Percentiles rank a stretch among this genome's conserved stretches.
Conservation (phyloP, 2,888 invertebrate genomes). For the Scaeva pyrastri region DNA sequence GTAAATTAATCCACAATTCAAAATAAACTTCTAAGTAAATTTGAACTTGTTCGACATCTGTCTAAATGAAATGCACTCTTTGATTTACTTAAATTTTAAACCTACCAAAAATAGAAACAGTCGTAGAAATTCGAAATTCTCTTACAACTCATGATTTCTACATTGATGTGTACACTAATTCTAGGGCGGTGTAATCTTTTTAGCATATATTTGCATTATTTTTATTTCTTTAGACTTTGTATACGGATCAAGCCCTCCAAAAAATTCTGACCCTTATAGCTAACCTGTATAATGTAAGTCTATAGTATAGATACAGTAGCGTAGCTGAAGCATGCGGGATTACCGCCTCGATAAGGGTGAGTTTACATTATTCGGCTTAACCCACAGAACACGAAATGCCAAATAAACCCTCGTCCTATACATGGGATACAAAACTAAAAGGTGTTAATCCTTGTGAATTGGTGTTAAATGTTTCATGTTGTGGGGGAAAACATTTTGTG, state of each 20-base stretch:
- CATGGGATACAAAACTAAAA: slow-evolving; percentile 32
- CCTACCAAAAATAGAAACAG: slow-evolving; percentile 1
- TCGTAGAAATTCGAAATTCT: slow-evolving; percentile 27
- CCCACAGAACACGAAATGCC: slow-evolving; percentile 10
- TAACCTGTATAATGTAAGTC: too few relatives aligned
- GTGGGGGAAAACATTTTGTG: slow-evolving; percentile 50
- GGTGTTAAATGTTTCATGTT: slow-evolving; percentile 66
- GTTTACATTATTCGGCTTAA: slow-evolving; percentile 4
- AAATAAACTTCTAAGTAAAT: slow-evolving; percentile 9
- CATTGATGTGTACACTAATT: slow-evolving; percentile 31
- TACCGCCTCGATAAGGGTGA: slow-evolving; percentile 48
- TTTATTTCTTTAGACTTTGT: slow-evolving; percentile 28
- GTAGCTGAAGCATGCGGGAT: not conserved
- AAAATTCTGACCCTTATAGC: slow-evolving; percentile 34
- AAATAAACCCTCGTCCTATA: slow-evolving; percentile 32
- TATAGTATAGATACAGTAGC: too few relatives aligned
- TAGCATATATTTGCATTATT: slow-evolving; percentile 74
- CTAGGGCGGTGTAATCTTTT: slow-evolving; percentile 66
- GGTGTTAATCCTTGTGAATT: slow-evolving; percentile 73
- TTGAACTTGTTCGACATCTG: slow-evolving; percentile 55
- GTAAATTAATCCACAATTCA: slow-evolving; percentile 33
- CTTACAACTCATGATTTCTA: slow-evolving; percentile 21
- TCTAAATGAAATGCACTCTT: slow-evolving; percentile 32
- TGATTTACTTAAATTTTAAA: slow-evolving; percentile 51
- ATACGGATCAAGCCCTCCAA: slow-evolving; percentile 18